These are phyloP conservation scores for Antrozous pallidus DNA, from an alignment of 2,797 vertebrate genomes.

Conservation along the genomic window DNA sequence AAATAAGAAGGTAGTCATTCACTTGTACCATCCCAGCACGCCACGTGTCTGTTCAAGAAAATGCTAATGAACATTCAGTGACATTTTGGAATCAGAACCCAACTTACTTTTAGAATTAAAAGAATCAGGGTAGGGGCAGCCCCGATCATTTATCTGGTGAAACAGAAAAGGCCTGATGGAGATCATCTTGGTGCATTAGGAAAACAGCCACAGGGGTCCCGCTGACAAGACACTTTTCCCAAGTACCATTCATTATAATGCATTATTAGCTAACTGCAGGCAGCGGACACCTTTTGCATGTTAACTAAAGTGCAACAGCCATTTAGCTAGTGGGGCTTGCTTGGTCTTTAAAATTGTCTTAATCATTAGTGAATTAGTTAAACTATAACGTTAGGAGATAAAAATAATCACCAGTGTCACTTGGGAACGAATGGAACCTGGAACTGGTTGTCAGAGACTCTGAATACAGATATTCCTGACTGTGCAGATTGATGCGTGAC, in stretches of 20 bases:
- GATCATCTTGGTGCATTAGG: slow-evolving; percentile 72
- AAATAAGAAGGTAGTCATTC: neutral
- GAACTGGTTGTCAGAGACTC: slow-evolving; percentile 43
- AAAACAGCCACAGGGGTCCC: slow-evolving; percentile 75
- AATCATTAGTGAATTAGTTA: slow-evolving; percentile 84
- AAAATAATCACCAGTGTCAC: slow-evolving; percentile 70
- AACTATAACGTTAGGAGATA: slow-evolving; percentile 77
- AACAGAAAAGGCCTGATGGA: slow-evolving; percentile 70
- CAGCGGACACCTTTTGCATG: slow-evolving; percentile 58
- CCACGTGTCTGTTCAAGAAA: slow-evolving; percentile 69
- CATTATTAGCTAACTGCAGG: slow-evolving; percentile 77
- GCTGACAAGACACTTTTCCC: slow-evolving; percentile 83
- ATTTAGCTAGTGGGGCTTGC: slow-evolving; percentile 78
- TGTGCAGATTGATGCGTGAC: slow-evolving; percentile 36
- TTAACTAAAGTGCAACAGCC: slow-evolving; percentile 77
- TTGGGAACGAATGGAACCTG: slow-evolving; percentile 70
- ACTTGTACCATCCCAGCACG: slow-evolving; percentile 58
- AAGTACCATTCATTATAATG: slow-evolving; percentile 82
- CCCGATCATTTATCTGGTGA: neutral
- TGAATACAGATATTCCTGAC: slow-evolving; percentile 55
- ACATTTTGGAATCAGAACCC: slow-evolving; percentile 76
- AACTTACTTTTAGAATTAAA: slow-evolving; percentile 75
- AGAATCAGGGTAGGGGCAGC: neutral
- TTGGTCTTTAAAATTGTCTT: slow-evolving; percentile 74
- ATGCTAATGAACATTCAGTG: slow-evolving; percentile 68